phyloP scores from a whole-genome alignment of 1,140 invertebrate species.

The Centruroides vittatus region DNA sequence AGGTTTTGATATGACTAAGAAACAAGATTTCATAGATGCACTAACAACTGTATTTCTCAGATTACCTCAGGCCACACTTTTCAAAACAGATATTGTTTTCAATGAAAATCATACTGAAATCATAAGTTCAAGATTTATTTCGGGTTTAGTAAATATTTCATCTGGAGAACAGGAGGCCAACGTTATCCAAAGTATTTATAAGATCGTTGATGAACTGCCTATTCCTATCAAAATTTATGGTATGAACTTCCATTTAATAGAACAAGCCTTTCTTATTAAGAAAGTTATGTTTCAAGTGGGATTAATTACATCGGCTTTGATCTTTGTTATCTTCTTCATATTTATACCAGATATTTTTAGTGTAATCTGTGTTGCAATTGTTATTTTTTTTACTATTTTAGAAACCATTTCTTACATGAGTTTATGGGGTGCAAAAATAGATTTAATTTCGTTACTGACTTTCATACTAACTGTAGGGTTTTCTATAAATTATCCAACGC shows the following conservation, averaged over 20 bases:
- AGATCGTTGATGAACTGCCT: slow-evolving; percentile 57
- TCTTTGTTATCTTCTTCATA: slow-evolving; percentile 88
- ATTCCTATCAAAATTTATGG: slow-evolving; percentile 80
- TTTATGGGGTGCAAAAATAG: slow-evolving; percentile 82
- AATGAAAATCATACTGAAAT: slow-evolving; percentile 58
- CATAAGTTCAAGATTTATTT: slow-evolving; percentile 64
- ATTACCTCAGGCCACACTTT: slow-evolving; percentile 36
- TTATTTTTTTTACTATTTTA: slow-evolving; percentile 83
- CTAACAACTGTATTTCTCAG: slow-evolving; percentile 44
- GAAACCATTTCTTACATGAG: slow-evolving; percentile 96
- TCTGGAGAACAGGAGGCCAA: slow-evolving; percentile 79
- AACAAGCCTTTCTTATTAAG: slow-evolving; percentile 81
- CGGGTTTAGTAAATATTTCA: slow-evolving; percentile 76
- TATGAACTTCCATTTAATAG: slow-evolving; percentile 87
- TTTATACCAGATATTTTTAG: slow-evolving; percentile 90
- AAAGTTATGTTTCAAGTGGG: slow-evolving; percentile 86
- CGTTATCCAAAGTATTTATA: slow-evolving; percentile 63
- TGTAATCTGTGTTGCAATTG: slow-evolving; percentile 84
- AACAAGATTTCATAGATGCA: slow-evolving; percentile 53
- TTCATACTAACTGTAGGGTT: slow-evolving; percentile 97
- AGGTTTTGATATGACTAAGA: slow-evolving; percentile 53
- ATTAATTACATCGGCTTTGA: slow-evolving; percentile 73
- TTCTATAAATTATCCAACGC: slow-evolving; percentile 91
- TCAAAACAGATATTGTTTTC: slow-evolving; percentile 69
- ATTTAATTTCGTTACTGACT: slow-evolving; percentile 96